Conservation (phyloP, 1,140 invertebrate genomes). For the Euschistus heros region DNA sequence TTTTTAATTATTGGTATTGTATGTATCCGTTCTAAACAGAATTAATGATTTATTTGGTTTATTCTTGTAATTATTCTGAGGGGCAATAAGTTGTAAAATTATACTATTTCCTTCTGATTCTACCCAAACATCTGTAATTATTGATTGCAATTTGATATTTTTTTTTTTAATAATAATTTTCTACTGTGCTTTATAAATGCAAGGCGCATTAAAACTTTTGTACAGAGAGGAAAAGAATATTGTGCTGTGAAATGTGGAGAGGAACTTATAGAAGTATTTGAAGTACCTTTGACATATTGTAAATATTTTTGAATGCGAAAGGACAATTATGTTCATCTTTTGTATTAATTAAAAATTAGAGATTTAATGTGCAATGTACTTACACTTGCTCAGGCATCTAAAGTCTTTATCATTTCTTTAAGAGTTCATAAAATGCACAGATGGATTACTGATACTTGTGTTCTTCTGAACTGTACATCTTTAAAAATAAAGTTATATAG, state of each 20-base stretch:
- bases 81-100: neutral
- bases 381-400: constrained; percentile 15
- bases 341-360: constrained; percentile 2
- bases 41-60: neutral
- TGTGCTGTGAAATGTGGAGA: constrained; percentile 20
- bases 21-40: constrained; percentile 7
- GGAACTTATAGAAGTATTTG: constrained; percentile 11
- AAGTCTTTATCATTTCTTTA: neutral
- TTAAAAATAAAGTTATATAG: too few species aligned
- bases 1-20: constrained; percentile 1
- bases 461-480: too few species aligned
- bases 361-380: constrained; percentile 20
- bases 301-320: constrained; percentile 19
- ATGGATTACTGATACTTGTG: too few species aligned
- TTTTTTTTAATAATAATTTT: constrained; percentile 20
- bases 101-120: neutral
- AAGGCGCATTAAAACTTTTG: constrained; percentile 19
- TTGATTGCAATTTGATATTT: constrained; percentile 17
- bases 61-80: constrained; percentile 1
- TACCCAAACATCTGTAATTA: neutral
- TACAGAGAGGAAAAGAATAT: constrained; percentile 15
- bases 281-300: constrained; percentile 9
- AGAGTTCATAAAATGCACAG: too few species aligned
- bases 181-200: constrained; percentile 24
- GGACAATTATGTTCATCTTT: neutral